Base-by-base conservation (phyloP, 1,140 invertebrate genomes). In the Oncopeltus fasciatus region DNA sequence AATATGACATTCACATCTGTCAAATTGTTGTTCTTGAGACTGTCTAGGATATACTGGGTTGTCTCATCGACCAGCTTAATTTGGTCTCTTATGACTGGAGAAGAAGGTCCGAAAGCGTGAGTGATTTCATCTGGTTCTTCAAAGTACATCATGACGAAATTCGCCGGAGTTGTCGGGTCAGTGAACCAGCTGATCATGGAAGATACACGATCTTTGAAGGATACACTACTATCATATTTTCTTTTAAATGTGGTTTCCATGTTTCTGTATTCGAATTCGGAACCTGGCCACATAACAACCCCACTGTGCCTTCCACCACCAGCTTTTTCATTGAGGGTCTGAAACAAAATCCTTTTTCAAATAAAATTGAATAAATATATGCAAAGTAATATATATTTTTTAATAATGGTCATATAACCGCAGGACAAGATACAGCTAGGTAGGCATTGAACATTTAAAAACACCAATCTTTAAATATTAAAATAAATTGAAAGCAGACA, bases 131-230 rank as follows among this genome's bases (percentile, higher is more conserved):
- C 87, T 1, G 86, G 86, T 69, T 88, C 81, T 67, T 87, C 79
- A 67, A 87, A 83, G 69, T 90, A 90, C 16, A 87, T 44, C 68
- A 85, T 75, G 5, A 85, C 79, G 57, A 87, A 73, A 71, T 83
- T 81, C 2, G 80, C 78, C 28, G 82, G 77, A 56, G 71, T 76
- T 18, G 60, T 69, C 0, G 76, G 72, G 67, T 84, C 66, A n/a
- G 70, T 71, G 57, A 90, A 78, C 86, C 86, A 89, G 0, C 76
- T 71, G 5, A 88, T 74, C 1, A 83, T 71, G 65, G 73, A 75
- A 65, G 85, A 79, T 18, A 87, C 72, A 60, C 83, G 71, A 2
- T 75, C 61, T 51, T 76, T 72, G 73, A 78, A 86, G 31, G 78
- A 66, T 4, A 77, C 66, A 4, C 67, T 70, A 1, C 66, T 44